phyloP scores from a whole-genome alignment of 2,113 vertebrate genomes.

The Nibea coibor region DNA sequence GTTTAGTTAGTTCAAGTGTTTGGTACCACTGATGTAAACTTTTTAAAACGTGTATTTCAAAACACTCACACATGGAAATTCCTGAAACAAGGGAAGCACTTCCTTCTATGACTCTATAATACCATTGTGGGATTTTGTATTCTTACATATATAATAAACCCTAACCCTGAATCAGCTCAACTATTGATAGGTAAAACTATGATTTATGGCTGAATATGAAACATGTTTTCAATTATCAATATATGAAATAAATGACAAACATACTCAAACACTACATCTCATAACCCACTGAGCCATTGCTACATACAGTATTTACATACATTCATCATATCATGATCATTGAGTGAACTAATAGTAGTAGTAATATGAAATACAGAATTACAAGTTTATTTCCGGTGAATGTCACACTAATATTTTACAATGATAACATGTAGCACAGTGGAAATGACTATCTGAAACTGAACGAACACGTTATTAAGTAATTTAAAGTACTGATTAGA shows the following conservation, averaged over 20 bases:
- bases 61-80: not conserved
- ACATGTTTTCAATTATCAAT: not conserved
- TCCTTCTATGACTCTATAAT: not conserved
- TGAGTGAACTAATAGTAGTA: constrained; percentile 18
- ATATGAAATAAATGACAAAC: not conserved
- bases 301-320: constrained; percentile 18
- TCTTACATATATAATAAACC: not conserved
- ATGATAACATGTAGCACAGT: not conserved
- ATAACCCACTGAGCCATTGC: not conserved
- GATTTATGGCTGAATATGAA: constrained; percentile 10
- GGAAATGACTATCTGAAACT: not conserved
- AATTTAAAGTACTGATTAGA: not conserved
- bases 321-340: constrained; percentile 20
- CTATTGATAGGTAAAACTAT: not conserved
- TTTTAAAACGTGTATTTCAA: not conserved
- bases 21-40: not conserved
- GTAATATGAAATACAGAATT: constrained; percentile 10
- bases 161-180: not conserved
- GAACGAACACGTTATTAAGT: not conserved
- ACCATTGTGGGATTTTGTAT: not conserved
- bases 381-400: not conserved
- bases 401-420: constrained; percentile 3
- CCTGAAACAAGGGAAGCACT: not conserved
- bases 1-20: not conserved
- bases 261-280: not conserved